Conservation (phyloP, 2,888 invertebrate species). For the Pterobdella sp. region DNA sequence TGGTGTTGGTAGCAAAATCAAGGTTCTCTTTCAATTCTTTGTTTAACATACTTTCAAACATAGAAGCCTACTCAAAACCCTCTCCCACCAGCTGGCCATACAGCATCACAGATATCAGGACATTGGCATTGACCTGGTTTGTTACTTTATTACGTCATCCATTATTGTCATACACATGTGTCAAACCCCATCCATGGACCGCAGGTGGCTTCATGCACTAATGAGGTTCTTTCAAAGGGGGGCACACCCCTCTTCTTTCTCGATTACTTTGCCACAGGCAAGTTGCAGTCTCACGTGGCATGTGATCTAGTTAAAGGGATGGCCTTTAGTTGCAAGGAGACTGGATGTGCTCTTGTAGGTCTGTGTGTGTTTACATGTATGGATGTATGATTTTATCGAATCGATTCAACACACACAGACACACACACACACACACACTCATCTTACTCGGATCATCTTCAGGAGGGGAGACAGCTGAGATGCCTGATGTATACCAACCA, state of each 20-base stretch:
- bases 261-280: conserved; percentile 90
- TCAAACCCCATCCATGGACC: not conserved
- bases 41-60: not conserved
- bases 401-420: too few relatives aligned
- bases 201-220: conserved; percentile 84
- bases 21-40: conserved; percentile 55
- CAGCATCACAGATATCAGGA: conserved; percentile 68
- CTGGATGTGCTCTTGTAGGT: conserved; percentile 84
- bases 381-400: too few relatives aligned
- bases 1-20: conserved; percentile 92
- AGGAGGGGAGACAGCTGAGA: conserved; percentile 56
- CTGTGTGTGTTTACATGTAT: conserved; percentile 37
- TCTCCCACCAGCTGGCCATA: conserved; percentile 69
- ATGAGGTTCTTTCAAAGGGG: conserved; percentile 87
- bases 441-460: too few relatives aligned
- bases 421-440: not conserved
- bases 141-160: not conserved
- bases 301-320: conserved; percentile 75
- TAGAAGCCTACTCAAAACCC: not conserved
- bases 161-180: not conserved
- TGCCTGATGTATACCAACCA: conserved; percentile 82
- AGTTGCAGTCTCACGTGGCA: conserved; percentile 69
- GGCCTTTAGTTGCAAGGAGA: conserved; percentile 73
- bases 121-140: conserved; percentile 78
- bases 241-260: conserved; percentile 92